These are phyloP conservation scores for Pogoniulus pusillus DNA, from an alignment of 2,797 vertebrate species.

Conservation along the genomic window DNA sequence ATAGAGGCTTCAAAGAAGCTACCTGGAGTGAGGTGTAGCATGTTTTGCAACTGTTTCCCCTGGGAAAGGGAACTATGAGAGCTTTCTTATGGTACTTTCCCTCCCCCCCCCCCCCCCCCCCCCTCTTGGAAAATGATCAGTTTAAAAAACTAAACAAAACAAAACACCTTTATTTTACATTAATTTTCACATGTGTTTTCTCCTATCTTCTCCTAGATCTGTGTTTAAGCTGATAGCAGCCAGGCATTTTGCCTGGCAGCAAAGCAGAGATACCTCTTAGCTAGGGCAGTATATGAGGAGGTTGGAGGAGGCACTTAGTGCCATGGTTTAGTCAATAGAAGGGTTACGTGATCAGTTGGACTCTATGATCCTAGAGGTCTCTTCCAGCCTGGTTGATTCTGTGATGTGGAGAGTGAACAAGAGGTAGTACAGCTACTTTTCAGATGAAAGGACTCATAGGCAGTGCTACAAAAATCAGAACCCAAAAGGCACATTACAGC, in stretches of 20 bases:
- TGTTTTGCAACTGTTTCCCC: conserved; percentile 6
- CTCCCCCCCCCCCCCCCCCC: no score
- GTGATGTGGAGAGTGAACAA: not conserved
- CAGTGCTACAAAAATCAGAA: not conserved
- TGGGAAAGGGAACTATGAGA: not conserved
- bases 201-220: not conserved
- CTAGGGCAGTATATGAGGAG: not conserved
- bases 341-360: no score
- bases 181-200: no score
- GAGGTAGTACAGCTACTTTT: not conserved
- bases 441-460: not conserved
- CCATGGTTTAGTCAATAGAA: no score
- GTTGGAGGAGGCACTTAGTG: no score
- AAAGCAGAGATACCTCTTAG: not conserved
- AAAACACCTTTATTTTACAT: no score
- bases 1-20: conserved; percentile 31
- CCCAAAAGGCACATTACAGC: not conserved
- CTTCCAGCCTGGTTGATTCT: no score
- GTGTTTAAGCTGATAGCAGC: not conserved
- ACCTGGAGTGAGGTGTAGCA: not conserved
- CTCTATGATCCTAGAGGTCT: no score
- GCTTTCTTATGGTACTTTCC: not conserved
- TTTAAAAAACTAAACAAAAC: no score
- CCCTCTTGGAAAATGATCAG: not conserved
- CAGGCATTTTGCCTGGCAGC: not conserved